Base-by-base conservation (phyloP, 2,113 vertebrate genomes). In the Ciconia maguari region DNA sequence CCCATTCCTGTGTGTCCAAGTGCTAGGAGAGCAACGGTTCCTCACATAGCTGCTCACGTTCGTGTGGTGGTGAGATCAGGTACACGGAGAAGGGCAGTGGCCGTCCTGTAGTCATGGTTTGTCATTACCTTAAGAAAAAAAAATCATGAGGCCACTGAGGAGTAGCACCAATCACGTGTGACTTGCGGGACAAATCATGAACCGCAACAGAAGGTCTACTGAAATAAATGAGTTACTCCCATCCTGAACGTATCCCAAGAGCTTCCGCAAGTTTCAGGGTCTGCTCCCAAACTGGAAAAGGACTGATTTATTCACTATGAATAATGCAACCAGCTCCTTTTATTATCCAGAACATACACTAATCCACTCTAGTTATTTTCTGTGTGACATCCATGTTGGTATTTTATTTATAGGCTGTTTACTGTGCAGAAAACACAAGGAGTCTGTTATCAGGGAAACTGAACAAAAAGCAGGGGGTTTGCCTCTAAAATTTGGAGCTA, bases 301-400 rank as follows among this genome's bases (percentile, higher is more conserved):
- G 74, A 32, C 32, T 91, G 71, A 91, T 95, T 94, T 94, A 96
- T 89, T 97, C 82, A 32, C 66, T 54, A 87, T 95, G 64, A 94
- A 96, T 96, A 88, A 97, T 96, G 94, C 81, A 97, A 58, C 78
- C 18, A 10, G 20, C 70, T 97, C 89, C 66, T 87, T 95, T 88
- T 97, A 89, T 95, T 96, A 93, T 87, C 90, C 89, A 64, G 81
- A 95, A 80, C 46, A 66, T 88, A 91, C 58, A 93, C 87, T 95
- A 95, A 96, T 95, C 87, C 81, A 62, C 89, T 97, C 85, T 85
- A 97, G 94, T 78, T 96, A 91, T 89, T 93, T 97, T 97, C 55
- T 75, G 87, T 66, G 77, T 94, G 94, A 93, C 74, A 89, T 93
- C 57, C 26, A 58, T 88, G 58, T 94, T 42, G 30, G 79, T 95